phyloP scores from a whole-genome alignment of 2,797 vertebrate genomes.

The Prionace glauca region DNA sequence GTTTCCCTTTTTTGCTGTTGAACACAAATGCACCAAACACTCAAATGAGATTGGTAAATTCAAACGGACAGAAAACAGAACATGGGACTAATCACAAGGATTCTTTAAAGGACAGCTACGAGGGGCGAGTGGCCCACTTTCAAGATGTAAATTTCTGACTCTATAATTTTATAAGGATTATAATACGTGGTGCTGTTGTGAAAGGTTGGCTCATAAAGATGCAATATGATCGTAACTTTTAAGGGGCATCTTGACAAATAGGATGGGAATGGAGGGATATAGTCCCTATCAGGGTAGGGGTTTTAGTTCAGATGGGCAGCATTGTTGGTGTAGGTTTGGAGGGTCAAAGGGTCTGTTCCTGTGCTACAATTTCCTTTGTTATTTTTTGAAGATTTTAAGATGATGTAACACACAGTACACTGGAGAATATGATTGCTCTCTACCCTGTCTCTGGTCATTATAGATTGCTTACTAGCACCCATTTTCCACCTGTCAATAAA shows the following conservation, averaged over 20 bases:
- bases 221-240: too few relatives aligned
- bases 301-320: too few relatives aligned
- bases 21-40: too few relatives aligned
- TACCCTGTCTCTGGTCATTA: not conserved
- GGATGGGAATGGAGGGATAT: too few relatives aligned
- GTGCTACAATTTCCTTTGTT: too few relatives aligned
- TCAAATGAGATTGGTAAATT: too few relatives aligned
- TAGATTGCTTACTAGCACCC: too few relatives aligned
- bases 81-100: not conserved
- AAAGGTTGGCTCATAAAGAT: not conserved
- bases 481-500: not conserved
- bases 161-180: not conserved
- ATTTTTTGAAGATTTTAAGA: not conserved
- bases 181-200: not conserved
- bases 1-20: too few relatives aligned
- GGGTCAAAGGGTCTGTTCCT: too few relatives aligned
- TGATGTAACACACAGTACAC: not conserved
- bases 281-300: too few relatives aligned
- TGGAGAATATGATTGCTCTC: not conserved
- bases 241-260: too few relatives aligned
- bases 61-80: not conserved
- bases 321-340: too few relatives aligned
- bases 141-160: not conserved
- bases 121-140: not conserved
- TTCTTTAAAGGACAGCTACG: not conserved